Percentiles rank a stretch among this genome's conserved stretches.
phyloP scores from a whole-genome alignment of 1,140 invertebrate genomes.

The Maconellicoccus hirsutus region DNA sequence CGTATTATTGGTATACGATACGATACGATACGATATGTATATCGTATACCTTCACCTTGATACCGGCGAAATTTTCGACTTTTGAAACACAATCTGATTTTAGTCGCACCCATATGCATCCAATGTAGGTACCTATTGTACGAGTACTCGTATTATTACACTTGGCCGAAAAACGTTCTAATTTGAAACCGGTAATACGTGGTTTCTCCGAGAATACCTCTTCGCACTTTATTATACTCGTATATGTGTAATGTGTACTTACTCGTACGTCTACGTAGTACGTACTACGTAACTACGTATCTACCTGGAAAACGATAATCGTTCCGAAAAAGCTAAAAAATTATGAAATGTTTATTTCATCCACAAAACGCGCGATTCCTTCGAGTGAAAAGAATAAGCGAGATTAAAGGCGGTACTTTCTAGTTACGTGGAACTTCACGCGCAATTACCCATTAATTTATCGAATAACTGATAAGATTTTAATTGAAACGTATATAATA shows the following conservation, averaged over 20 bases:
- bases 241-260: too few species aligned
- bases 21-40: too few species aligned
- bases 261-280: too few species aligned
- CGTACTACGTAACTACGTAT: too few species aligned
- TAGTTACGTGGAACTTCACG: not conserved
- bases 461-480: not conserved
- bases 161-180: not conserved
- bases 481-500: not conserved
- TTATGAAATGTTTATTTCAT: too few species aligned
- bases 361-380: too few species aligned
- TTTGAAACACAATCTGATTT: not conserved
- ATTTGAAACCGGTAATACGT: not conserved
- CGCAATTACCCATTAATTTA: not conserved
- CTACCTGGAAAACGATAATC: too few species aligned
- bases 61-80: not conserved
- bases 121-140: not conserved
- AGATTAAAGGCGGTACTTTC: not conserved
- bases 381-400: too few species aligned
- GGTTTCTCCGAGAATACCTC: too few species aligned
- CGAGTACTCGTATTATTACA: not conserved
- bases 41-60: too few species aligned
- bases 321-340: not conserved
- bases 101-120: not conserved
- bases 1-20: not conserved
- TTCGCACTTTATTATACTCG: too few species aligned